Conservation (phyloP, 2,888 invertebrate species). For the Metellina segmentata region DNA sequence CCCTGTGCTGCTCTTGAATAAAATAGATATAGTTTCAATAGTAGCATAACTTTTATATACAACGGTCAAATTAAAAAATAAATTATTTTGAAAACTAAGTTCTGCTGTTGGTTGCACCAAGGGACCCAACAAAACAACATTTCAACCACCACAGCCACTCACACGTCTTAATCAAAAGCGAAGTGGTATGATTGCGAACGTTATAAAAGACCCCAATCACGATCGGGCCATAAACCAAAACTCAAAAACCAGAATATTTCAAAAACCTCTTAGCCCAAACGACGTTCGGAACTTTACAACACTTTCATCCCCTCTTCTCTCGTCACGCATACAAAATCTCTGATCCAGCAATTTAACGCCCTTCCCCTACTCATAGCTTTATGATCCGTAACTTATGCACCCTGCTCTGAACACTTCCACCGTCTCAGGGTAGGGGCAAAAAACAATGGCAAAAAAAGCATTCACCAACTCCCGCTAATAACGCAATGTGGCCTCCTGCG, state of each 20-base stretch:
- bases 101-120: no score
- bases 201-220: neutral
- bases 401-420: neutral
- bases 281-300: neutral
- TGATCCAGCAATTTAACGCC: constrained; percentile 53
- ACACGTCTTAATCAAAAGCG: neutral
- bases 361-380: constrained; percentile 59
- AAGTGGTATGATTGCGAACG: neutral
- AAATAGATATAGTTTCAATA: no score
- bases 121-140: no score
- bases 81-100: no score
- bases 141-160: neutral
- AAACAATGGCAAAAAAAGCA: neutral
- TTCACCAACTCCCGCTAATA: neutral
- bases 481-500: constrained; percentile 32
- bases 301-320: neutral
- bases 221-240: neutral
- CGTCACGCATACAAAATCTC: neutral
- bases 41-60: no score
- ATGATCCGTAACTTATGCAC: constrained; percentile 66
- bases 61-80: no score
- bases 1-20: no score
- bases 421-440: neutral
- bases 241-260: constrained; percentile 38
- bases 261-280: neutral